Base-by-base conservation (phyloP, 2,113 vertebrate species). In the Tragelaphus imberbis region DNA sequence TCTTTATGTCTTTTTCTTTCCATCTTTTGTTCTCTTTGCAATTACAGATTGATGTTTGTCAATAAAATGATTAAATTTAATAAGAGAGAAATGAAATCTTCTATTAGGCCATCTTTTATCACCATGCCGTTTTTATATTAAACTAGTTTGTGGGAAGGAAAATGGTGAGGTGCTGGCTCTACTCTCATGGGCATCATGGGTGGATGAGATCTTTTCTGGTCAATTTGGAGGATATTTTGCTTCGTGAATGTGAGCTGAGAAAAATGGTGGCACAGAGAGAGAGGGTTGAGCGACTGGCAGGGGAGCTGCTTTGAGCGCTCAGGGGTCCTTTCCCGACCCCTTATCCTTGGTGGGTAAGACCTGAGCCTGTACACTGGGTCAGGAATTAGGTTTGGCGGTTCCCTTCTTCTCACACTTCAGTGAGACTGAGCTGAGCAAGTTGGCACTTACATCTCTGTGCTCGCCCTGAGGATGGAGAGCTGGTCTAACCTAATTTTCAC, bases 271-370 rank as follows among this genome's bases (percentile, higher is more conserved):
- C 1, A 3, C 19, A 4, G 47, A 47, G 40, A n/a, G 23, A 94
- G 36, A 33, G 7, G n/a, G 0, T 1, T 2, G 9, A 53, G 51
- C 19, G 9, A 2, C 7, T 3, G 1, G 3, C 5, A 13, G 12
- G 19, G 28, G 28, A 49, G 2, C 63, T 47, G 7, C 65, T 88
- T 30, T 65, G 30, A 58, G 53, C 49, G 36, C 19, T 13, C 6
- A 36, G 53, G 17, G 80, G 80, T 28, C 23, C 16, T 61, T 49
- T 61, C 8, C 27, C 82, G 44, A 44, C 44, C 44, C 44, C 44
- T 44, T 44, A 44, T 44, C 44, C 1, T 2, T 51, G 11, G 7
- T 27, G 15, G 16, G 4, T 0, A 0, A n/a, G 55, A 40, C 28
- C 21, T 44, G 36, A 56, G 63, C 58, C 33, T 33, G 1, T 2